Conservation (phyloP, 2,113 vertebrate genomes). For the Neodon shergylaensis region DNA sequence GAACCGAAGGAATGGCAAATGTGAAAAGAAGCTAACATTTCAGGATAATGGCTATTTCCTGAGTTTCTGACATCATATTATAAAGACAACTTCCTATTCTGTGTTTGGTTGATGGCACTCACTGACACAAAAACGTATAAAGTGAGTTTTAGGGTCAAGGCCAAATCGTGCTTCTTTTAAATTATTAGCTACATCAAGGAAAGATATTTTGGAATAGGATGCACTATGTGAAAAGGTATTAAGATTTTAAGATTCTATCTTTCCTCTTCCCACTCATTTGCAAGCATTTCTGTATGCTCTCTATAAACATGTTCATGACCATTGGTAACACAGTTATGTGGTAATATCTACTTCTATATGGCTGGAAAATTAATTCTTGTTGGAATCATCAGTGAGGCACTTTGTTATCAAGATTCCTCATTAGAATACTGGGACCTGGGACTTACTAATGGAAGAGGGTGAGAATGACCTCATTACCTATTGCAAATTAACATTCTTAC, state of each 20-base stretch:
- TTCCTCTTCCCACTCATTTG: background rate
- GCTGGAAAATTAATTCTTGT: background rate
- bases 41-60: background rate
- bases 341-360: background rate
- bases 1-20: background rate
- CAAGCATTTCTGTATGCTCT: background rate
- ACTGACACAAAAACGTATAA: background rate
- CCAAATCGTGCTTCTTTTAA: background rate
- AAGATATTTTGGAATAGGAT: background rate
- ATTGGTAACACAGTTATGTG: background rate
- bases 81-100: background rate
- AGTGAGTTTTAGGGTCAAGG: background rate
- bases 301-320: background rate
- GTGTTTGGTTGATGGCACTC: background rate
- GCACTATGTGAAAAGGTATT: background rate
- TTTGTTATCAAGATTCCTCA: constrained; percentile 49
- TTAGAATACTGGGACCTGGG: background rate
- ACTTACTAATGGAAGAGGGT: constrained; percentile 22
- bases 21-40: background rate
- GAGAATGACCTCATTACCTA: constrained; percentile 21
- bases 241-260: background rate
- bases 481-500: background rate
- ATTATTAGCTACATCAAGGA: background rate
- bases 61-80: background rate
- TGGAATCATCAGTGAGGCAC: background rate